A percentile compares a stretch with the other conserved stretches of the same genome.
These are phyloP conservation scores for Dolichoris vasculosae DNA, from an alignment of 1,140 invertebrate genomes.

Conservation along the genomic window DNA sequence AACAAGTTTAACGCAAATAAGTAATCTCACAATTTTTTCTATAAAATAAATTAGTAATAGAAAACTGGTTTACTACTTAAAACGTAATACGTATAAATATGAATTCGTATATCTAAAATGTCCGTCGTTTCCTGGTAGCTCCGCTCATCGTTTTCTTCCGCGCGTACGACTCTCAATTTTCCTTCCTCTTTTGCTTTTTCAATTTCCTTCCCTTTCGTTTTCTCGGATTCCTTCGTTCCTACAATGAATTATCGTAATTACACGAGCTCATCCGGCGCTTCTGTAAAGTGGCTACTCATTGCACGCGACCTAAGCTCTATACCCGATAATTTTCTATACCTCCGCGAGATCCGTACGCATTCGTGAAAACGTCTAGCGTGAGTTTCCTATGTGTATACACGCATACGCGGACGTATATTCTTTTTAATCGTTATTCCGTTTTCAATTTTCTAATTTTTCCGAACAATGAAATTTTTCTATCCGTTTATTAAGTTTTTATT, in stretches of 20 bases:
- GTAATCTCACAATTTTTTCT: background rate
- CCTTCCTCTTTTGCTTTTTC: conserved; percentile 1
- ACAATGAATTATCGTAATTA: conserved; percentile 42
- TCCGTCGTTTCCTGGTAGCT: background rate
- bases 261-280: conserved; percentile 26
- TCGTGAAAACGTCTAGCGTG: background rate
- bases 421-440: background rate
- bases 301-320: background rate
- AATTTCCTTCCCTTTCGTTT: conserved; percentile 38
- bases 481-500: no score
- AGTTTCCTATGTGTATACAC: no score
- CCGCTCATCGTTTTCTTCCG: background rate
- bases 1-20: background rate
- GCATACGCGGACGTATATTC: no score
- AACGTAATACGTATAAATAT: conserved; percentile 4
- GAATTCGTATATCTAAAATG: background rate
- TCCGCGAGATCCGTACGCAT: background rate
- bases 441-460: background rate
- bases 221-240: conserved; percentile 6
- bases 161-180: background rate
- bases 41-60: background rate
- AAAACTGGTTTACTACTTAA: background rate
- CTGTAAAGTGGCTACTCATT: background rate
- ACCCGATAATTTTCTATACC: conserved; percentile 10
- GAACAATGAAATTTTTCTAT: background rate